Evolutionary conservation across 1,140 invertebrate species (phyloP), one percentile per base, ranked within the genome.

Genomic region (Ylistrum balloti): DNA sequence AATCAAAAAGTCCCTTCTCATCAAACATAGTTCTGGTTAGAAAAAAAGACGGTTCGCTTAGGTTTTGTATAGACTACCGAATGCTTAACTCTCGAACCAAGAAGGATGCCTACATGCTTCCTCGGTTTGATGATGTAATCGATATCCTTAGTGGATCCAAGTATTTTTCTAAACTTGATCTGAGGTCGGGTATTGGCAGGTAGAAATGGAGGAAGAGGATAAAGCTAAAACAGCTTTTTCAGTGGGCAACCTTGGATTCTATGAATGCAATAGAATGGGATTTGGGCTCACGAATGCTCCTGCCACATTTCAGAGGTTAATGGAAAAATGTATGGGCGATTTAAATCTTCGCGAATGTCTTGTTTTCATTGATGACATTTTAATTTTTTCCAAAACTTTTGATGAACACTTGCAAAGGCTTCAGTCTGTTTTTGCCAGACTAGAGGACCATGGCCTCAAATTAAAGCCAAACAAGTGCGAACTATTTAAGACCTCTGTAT

Each of bases 261-360:
- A 93, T 90, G 93, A 94, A 90, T 95, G 93, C 87, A 94, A 86
- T 13, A 86, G 93, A 0, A 96, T 97, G 95, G 95, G 96, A 0
- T 97, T 96, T 93, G 96, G 96, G 0, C 90, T 97, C 0, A 91
- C 90, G 2, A 96, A 96, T 41, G 95, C 95, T 0, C 95, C 94
- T 22, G 95, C 96, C 0, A 96, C 95, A 0, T 96, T 96, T 89
- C 94, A 95, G 87, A 35, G 95, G 45, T 90, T 95, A 13, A 94
- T 96, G 88, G 94, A 95, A 35, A 88, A 90, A 41, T 88, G 95
- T 34, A 86, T 93, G 35, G 41, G 87, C 33, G 89, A 91, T 56
- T 33, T 92, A 10, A 35, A 88, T 38, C 48, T 89, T 0, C n/a
- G 33, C 28, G 33, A 86, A 15, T 88, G 86, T 13, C 45, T 91